A percentile compares a stretch with the other conserved stretches of the same genome.
phyloP scores from a whole-genome alignment of 2,888 invertebrate species.

The Yponomeuta cagnagella region DNA sequence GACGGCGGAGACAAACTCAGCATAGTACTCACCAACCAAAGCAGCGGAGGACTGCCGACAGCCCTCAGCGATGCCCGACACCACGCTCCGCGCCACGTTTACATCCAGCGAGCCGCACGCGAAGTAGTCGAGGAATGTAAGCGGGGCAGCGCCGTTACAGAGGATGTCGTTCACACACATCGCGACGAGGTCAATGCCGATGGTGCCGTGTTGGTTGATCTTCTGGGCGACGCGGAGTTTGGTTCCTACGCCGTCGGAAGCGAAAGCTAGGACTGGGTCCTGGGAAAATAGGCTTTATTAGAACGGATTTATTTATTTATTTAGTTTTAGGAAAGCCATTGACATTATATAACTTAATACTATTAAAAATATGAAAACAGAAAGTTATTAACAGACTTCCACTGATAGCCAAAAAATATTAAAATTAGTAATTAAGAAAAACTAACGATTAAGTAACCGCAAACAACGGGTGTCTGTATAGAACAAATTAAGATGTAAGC shows the following conservation, averaged over 20 bases:
- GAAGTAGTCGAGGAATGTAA: conserved; percentile 98
- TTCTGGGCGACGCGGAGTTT: conserved; percentile 95
- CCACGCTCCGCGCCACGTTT: conserved; percentile 79
- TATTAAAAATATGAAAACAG: too few relatives aligned
- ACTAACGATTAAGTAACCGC: too few relatives aligned
- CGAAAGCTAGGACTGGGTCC: conserved; percentile 93
- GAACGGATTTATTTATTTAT: background rate
- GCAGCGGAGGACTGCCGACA: conserved; percentile 89
- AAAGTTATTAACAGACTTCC: too few relatives aligned
- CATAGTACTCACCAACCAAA: conserved; percentile 80
- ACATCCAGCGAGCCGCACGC: conserved; percentile 90
- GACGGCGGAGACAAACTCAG: too few relatives aligned
- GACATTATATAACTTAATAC: too few relatives aligned
- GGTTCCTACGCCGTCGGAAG: conserved; percentile 99
- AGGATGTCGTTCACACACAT: conserved; percentile 99
- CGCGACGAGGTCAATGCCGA: conserved; percentile 97
- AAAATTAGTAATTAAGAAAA: too few relatives aligned
- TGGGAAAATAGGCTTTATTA: conserved; percentile 21
- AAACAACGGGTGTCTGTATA: too few relatives aligned
- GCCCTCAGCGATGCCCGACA: conserved; percentile 89
- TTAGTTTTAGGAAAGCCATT: too few relatives aligned
- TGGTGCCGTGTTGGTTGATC: conserved; percentile 82
- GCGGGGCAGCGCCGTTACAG: conserved; percentile 95
- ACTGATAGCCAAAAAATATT: background rate
- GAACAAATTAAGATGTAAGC: too few relatives aligned